Conservation (phyloP, 2,113 vertebrate genomes). For the Arvicanthis niloticus region DNA sequence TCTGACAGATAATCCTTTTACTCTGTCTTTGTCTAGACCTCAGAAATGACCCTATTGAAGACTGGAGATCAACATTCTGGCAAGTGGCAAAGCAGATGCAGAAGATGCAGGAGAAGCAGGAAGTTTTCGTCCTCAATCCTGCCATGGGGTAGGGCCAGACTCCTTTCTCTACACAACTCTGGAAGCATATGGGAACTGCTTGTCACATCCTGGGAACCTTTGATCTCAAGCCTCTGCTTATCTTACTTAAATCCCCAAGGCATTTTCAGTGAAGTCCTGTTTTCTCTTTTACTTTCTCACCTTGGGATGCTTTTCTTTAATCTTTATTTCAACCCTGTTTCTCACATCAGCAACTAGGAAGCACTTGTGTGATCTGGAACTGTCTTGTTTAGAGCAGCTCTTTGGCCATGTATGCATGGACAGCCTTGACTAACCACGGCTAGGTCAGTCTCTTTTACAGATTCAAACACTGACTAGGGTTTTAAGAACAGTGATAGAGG, state of each 20-base stretch:
- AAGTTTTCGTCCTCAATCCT: slow-evolving; percentile 88
- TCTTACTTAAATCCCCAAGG: slow-evolving; percentile 14
- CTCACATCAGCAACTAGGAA: slow-evolving; percentile 30
- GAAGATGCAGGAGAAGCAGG: slow-evolving; percentile 79
- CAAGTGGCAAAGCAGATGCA: slow-evolving; percentile 86
- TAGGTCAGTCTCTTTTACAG: neutral
- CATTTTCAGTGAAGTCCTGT: neutral
- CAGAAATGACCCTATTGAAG: slow-evolving; percentile 87
- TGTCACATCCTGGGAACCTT: neutral
- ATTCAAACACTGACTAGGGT: slow-evolving; percentile 43
- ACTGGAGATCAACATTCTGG: slow-evolving; percentile 86
- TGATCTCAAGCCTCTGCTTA: slow-evolving; percentile 5
- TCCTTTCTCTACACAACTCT: neutral
- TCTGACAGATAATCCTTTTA: neutral
- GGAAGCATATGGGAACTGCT: neutral
- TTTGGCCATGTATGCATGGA: neutral
- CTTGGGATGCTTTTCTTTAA: neutral
- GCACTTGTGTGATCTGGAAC: neutral
- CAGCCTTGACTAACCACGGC: neutral
- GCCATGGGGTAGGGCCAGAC: slow-evolving; percentile 84
- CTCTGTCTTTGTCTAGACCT: neutral
- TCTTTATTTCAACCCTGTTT: neutral
- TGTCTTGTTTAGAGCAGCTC: slow-evolving; percentile 13
- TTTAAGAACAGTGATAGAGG: neutral
- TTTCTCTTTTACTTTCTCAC: slow-evolving; percentile 35